Evolutionary conservation across 2,797 vertebrate species (phyloP), one percentile per base, ranked within the genome.

Genomic region (Apogon hyalosoma): DNA sequence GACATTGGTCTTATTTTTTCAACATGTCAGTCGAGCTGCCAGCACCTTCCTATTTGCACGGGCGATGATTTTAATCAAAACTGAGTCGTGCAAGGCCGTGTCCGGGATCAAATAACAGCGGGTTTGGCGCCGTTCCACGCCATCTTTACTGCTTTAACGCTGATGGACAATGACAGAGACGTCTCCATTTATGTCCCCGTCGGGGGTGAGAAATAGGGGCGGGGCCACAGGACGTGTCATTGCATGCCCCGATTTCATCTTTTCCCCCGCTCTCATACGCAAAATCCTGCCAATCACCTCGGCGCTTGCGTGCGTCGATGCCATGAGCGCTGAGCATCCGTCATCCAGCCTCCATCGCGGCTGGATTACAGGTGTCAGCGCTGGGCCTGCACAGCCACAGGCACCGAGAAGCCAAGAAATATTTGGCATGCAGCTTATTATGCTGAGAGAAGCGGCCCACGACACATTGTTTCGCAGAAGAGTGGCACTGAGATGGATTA

Each of bases 351-450:
- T 80, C 85, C 65, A 79, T 85, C 62, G 48, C 33, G 46, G 63
- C 82, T 80, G 80, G 86, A 88, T 89, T 89, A 84, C 82, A 87
- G 82, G 83, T 90, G 87, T 87, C 86, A 86, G 83, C 74, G 80
- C 71, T 59, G 45, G 61, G 58, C 75, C 80, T 69, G 61, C 46
- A 51, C 68, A 62, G 64, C 75, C 86, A 70, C 41, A 60, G 76
- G 82, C 83, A 63, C 66, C 36, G 10, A 59, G 73, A 84, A 54
- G 61, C 76, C 51, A 69, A 79, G 73, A 80, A 80, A 84, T 79
- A 65, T 83, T 66, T 87, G 77, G 85, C 88, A 70, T 69, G 51
- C 51, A 61, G 73, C 69, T 83, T 78, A 67, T 85, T 89, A 85
- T 76, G 40, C 53, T 7, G 7, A 73, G 62, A 59, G 60, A 72